Evolutionary conservation across 2,113 vertebrate genomes (phyloP), one percentile per base, ranked within the genome.

Genomic region (Gallinago undulata): DNA sequence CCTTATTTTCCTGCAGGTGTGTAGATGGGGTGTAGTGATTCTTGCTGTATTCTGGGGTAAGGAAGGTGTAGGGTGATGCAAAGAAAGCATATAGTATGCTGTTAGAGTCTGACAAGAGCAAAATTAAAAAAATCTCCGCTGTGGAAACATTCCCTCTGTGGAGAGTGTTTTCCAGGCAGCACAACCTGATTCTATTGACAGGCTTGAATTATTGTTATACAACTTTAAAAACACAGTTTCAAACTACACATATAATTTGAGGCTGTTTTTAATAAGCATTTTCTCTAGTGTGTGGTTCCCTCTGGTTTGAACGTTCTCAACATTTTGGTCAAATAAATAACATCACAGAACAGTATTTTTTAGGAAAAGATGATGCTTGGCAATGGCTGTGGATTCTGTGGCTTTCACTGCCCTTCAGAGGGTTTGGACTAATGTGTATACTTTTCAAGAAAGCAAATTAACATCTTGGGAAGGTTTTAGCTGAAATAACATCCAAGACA

Each of bases 241-340:
- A 59, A 92, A n/a, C 33, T 43, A 50, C 19, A 72, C n/a, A 9
- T 67, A 47, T 87, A 80, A 89, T 96, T 95, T 91, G 91, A 95
- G 73, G 92, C 60, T 87, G 62, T 3, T 74, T 78, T 72, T 89
- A 96, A 94, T 89, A 82, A 89, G 45, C 17, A 4, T 78, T 41
- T 80, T 90, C 81, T 95, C 35, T 80, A 57, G 63, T 11, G 4
- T 62, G 66, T 87, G 91, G 83, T 92, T 96, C 28, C 28, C n/a
- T 85, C 77, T 76, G 59, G 67, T 94, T 95, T 94, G 83, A 91
- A 87, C 41, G n/a, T 80, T 94, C 51, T 93, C 73, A 79, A 51
- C 56, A 39, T 82, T 82, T 63, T 93, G 33, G 85, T 77, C 55
- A 89, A 89, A 87, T 66, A 93, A 92, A 82, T 64, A 85, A 90